Base-by-base conservation (phyloP, 2,888 invertebrate genomes). In the Seira ritae region DNA sequence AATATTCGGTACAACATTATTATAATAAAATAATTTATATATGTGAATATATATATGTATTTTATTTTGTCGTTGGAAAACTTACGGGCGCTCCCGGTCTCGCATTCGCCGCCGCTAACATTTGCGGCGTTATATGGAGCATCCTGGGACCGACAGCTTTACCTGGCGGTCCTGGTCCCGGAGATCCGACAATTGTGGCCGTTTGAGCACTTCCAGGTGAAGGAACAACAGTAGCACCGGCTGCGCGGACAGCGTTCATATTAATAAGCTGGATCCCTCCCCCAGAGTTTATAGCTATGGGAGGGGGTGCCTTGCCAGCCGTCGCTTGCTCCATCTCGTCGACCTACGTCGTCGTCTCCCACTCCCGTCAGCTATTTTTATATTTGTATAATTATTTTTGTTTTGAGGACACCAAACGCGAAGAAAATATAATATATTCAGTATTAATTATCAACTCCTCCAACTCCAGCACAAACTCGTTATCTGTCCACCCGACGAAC, bases 91-190 rank as follows among this genome's bases (percentile, higher is more conserved):
- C 94, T 89, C 96, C 95, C 73, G 96, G 95, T 90, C 97, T 93
- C 31, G 55, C 22, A 12, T 42, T 42, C 70, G 95, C 92, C 89
- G 95, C 95, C 88, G 96, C 94, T 92, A 96, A 94, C 91, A 96
- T 95, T 89, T 94, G 95, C 86, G 94, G 93, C 89, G 95, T 95
- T 89, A 96, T 95, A 67, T 55, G 71, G 89, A 97, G 95, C 89
- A 97, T 96, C 90, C 97, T 93, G 74, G 95, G 94, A 84, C 95
- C 93, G 86, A 96, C 94, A 80, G 94, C 93, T 91, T 96, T 96
- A 91, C 95, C 95, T 81, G 70, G 75, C n/a, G 93, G 93, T 85
- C 93, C 92, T 89, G 94, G 92, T 89, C 93, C 93, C 68, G 95
- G 94, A 84, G 94, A 93, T 85, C 94, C 85, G 17, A 81, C 81